These are phyloP conservation scores for Charanyca ferruginea DNA, from an alignment of 2,888 invertebrate species.

Conservation along the genomic window DNA sequence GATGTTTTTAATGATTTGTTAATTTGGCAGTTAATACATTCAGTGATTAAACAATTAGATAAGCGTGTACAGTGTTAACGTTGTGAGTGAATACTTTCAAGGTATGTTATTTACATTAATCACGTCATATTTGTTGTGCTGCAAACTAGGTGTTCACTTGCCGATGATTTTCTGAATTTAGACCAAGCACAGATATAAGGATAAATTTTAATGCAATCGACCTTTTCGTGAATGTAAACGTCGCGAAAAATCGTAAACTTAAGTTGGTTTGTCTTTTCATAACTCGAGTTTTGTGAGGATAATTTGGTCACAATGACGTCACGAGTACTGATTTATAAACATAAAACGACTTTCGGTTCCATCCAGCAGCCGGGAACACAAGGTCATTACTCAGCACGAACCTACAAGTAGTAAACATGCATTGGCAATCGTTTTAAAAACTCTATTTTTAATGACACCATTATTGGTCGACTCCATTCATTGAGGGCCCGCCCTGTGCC, in stretches of 20 bases:
- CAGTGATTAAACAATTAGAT: conserved; percentile 62
- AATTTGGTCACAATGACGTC: conserved; percentile 88
- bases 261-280: conserved; percentile 64
- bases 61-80: conserved; percentile 65
- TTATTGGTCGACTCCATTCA: conserved; percentile 72
- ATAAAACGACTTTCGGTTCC: conserved; percentile 84
- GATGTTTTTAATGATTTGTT: conserved; percentile 77
- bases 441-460: conserved; percentile 84
- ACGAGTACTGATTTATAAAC: conserved; percentile 87
- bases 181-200: conserved; percentile 45
- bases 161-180: conserved; percentile 65
- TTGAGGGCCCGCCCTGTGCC: conserved; percentile 83
- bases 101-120: conserved; percentile 84
- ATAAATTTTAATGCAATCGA: conserved; percentile 25
- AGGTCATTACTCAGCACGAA: conserved; percentile 83
- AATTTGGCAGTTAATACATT: conserved; percentile 43
- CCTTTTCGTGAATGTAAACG: conserved; percentile 34
- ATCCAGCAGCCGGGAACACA: conserved; percentile 84
- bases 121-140: conserved; percentile 78
- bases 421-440: conserved; percentile 82
- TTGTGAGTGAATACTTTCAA: conserved; percentile 72
- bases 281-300: conserved; percentile 74
- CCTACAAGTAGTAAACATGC: conserved; percentile 83
- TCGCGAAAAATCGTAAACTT: conserved; percentile 40
- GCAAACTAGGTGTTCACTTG: conserved; percentile 78